Evolutionary conservation across 1,140 invertebrate genomes (phyloP), one percentile per base, ranked within the genome.

Genomic region (Drosophila virilis): DNA sequence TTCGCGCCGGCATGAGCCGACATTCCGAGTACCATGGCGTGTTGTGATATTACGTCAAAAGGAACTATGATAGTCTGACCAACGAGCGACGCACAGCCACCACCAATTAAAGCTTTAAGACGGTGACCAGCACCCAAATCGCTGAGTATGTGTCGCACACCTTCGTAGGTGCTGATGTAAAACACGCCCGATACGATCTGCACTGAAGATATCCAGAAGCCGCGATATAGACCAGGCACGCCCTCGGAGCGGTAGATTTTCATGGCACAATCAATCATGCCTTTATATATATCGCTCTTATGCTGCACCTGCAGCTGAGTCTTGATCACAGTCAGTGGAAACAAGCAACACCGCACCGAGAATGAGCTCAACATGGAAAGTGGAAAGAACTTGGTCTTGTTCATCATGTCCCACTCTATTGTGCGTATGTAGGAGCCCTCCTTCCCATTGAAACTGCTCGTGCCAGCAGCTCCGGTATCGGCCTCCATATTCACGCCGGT

Each of bases 371-470:
- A 92, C 93, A 99, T 96, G 52, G 97, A 98, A 42, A 99, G 92
- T 3, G 98, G 98, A 90, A 95, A 98, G 94, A 96, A 98, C 94
- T 95, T 98, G 92, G 94, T 95, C 86, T 99, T 98, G 92, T 99
- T 97, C 97, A 99, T 97, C 98, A 99, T 99, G 68, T 98, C 95
- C 97, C 98, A 99, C 93, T 99, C 98, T 76, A 99, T 99, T n/a
- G 96, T 97, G 40, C 95, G 95, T 72, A 98, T 96, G 51, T 95
- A 94, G 60, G 94, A 93, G 10, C 80, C 72, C 35, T 85, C 74
- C 15, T 59, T 42, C 9, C 60, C 74, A 32, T 33, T 60, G 50
- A n/a, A 17, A 37, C 37, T 28, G 71, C 40, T 51, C 6, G 58
- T 54, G 8, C 78, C 81, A 32, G 59, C 55, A 17, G 55, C 62